Base-by-base conservation (phyloP, 2,888 invertebrate species). In the Eupithecia pulchellata region DNA sequence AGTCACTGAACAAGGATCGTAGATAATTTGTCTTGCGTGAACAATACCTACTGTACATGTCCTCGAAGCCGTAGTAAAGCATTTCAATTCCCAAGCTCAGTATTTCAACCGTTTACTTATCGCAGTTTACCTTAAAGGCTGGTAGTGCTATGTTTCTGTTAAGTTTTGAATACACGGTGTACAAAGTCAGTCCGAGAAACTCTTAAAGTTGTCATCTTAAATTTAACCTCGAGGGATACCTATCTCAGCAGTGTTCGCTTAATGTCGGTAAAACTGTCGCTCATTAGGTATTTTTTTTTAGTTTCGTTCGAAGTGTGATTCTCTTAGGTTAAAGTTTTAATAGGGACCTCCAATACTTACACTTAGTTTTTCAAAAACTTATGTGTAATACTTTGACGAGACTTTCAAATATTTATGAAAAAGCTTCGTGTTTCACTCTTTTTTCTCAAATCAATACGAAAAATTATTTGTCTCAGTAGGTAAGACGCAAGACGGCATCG, bases 51-150 rank as follows among this genome's bases (percentile, higher is more conserved):
- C 2, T 25, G 25, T 52, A 25, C 1, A 52, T 52, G 29, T 57
- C n/a, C n/a, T 57, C 29, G 29, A 57, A 29, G 57, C 0, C 29
- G 8, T 27, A 57, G 29, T 57, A 57, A 29, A 57, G 17, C 32
- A 62, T 67, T 62, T 67, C 34, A 62, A 63, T 55, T 68, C n/a
- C 63, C 27, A 47, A 47, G 29, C 27, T 47, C 69, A 47, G 60
- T 57, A 66, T 66, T 42, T 57, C 8, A 62, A 52, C 42, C 27
- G 36, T 52, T 62, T 27, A 62, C 65, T 66, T 70, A 70, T 63
- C 66, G 70, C 57, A 47, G 66, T 65, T 66, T 66, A 62, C 63
- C 66, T 70, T 34, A 66, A 70, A 52, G 36, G 62, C 66, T 62
- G 20, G 20, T 52, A 36, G 47, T 17, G 57, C 36, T 60, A 42